These are phyloP conservation scores for Pristionchus arcanus DNA, from an alignment of 2,888 invertebrate genomes.

Conservation along the genomic window DNA sequence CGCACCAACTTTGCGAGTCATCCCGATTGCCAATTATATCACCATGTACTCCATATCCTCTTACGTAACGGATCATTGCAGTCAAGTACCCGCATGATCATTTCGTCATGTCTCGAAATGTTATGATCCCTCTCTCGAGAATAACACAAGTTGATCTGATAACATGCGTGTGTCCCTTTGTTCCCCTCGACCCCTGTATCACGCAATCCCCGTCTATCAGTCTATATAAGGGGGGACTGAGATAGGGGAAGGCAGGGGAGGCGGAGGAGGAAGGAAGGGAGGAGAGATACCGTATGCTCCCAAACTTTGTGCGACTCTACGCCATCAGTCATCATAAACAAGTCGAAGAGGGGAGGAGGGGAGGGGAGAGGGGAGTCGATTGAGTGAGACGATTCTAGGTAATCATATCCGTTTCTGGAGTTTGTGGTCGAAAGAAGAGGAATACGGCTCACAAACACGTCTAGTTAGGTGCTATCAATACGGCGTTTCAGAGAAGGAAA, in stretches of 20 bases:
- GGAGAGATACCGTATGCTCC: neutral
- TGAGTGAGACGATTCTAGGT: slow-evolving; percentile 4
- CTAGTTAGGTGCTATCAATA: neutral
- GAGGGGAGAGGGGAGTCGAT: neutral
- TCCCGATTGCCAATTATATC: no score
- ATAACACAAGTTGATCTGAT: neutral
- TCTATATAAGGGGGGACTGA: neutral
- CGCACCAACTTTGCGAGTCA: no score
- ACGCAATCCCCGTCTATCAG: neutral
- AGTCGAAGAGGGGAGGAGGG: neutral
- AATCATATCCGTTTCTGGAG: neutral
- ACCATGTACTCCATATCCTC: no score
- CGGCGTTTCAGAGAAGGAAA: neutral
- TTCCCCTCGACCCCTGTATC: neutral
- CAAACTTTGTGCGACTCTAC: neutral
- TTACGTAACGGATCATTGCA: neutral
- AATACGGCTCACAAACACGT: neutral
- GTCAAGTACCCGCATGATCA: neutral
- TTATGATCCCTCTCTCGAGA: neutral
- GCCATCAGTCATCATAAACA: neutral
- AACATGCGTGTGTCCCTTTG: neutral
- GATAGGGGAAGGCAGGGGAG: slow-evolving; percentile 1
- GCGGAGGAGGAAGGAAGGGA: neutral
- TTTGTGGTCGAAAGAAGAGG: neutral
- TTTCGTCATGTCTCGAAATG: neutral